Evolutionary conservation across 1,140 invertebrate genomes (phyloP).

Genomic region (Reticulitermes speratus): DNA sequence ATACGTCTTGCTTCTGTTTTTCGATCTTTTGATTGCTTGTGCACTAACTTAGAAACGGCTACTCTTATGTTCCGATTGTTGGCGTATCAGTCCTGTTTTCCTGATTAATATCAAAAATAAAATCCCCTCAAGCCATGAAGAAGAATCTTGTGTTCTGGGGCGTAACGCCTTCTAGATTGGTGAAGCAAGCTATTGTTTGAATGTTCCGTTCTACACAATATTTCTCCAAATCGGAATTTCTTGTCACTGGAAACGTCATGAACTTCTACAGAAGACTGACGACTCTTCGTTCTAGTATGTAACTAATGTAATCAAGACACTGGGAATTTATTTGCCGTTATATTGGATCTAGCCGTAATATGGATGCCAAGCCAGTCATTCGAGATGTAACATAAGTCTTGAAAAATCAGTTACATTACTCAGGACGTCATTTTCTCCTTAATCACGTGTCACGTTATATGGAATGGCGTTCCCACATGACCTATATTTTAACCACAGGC

Average conservation of each 20-base stretch:
- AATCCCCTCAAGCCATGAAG: background rate
- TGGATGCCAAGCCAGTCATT: background rate
- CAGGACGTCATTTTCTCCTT: background rate
- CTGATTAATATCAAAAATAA: background rate
- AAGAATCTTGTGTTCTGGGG: too few species aligned
- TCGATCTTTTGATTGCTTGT: too few species aligned
- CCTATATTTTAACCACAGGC: background rate
- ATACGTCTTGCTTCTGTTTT: too few species aligned
- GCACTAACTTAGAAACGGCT: too few species aligned
- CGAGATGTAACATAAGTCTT: background rate
- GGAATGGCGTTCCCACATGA: background rate
- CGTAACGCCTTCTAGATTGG: too few species aligned
- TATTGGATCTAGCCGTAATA: constrained; percentile 1
- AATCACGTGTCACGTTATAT: background rate
- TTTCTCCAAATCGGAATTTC: background rate
- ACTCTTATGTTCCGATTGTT: too few species aligned
- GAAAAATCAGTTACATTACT: constrained; percentile 13
- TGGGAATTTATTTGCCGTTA: background rate
- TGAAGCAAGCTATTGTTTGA: background rate
- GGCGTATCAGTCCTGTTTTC: background rate
- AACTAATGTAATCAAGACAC: background rate
- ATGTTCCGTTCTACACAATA: background rate
- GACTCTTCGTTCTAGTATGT: background rate
- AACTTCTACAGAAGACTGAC: background rate
- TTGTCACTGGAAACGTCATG: background rate